Conservation (phyloP, 2,797 vertebrate species). For the Peromyscus aztecus region DNA sequence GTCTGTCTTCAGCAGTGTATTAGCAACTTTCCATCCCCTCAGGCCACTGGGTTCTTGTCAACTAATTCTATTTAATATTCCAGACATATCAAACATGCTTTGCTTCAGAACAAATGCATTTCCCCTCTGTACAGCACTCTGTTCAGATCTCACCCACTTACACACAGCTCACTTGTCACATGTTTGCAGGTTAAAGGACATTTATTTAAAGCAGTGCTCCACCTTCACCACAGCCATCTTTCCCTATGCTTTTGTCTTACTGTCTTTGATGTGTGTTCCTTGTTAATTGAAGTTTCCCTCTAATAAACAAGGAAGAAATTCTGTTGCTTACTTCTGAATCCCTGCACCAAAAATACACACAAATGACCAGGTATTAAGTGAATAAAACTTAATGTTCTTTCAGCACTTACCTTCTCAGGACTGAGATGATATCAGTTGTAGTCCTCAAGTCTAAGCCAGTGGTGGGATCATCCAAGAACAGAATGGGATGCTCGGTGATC, state of each 20-base stretch:
- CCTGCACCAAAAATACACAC: not conserved
- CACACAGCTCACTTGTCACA: not conserved
- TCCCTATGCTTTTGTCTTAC: not conserved
- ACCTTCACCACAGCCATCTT: not conserved
- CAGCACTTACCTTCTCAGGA: constrained; percentile 91
- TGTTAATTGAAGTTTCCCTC: not conserved
- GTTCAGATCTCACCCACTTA: not conserved
- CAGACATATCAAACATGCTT: not conserved
- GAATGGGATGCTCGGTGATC: no score
- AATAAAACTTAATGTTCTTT: not conserved
- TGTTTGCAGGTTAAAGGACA: not conserved
- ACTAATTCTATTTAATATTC: not conserved
- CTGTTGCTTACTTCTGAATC: not conserved
- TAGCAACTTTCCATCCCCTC: not conserved
- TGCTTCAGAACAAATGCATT: not conserved
- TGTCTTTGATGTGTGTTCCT: not conserved
- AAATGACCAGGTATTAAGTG: no score
- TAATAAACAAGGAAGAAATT: not conserved
- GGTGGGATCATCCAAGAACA: no score
- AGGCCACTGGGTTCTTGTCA: not conserved
- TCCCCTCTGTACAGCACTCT: not conserved
- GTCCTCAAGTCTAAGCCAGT: no score
- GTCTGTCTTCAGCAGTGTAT: no score
- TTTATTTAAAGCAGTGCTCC: not conserved
- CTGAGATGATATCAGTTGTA: no score